A percentile compares a stretch with the other conserved stretches of the same genome.
phyloP scores from a whole-genome alignment of 1,140 invertebrate species.

The Papilio dardanus region DNA sequence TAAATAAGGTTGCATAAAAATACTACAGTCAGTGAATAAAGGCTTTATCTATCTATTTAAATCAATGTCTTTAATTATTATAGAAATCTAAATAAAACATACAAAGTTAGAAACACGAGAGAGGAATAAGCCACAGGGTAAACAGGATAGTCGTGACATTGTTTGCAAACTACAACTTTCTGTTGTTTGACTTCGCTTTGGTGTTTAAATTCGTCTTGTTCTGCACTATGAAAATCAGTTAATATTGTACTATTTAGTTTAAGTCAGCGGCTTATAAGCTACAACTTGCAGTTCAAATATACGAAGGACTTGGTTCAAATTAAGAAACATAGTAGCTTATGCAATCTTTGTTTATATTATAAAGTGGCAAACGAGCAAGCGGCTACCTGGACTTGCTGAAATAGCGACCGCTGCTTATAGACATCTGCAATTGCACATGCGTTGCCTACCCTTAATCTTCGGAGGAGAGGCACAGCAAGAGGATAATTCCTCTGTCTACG shows the following conservation, averaged over 20 bases:
- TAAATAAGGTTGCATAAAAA: too few species aligned
- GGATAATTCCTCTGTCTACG: too few species aligned
- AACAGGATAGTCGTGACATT: constrained; percentile 37
- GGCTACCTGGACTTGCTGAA: too few species aligned
- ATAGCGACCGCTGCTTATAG: too few species aligned
- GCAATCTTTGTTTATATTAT: too few species aligned
- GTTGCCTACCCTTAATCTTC: too few species aligned
- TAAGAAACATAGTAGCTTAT: too few species aligned
- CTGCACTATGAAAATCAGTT: constrained; percentile 28
- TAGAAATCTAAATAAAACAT: constrained; percentile 19
- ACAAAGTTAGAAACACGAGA: constrained; percentile 20
- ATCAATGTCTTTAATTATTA: neutral
- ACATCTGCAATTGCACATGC: too few species aligned
- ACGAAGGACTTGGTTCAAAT: neutral
- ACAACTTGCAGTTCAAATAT: neutral
- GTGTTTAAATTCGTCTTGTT: constrained; percentile 37
- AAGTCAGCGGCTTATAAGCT: neutral
- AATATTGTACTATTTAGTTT: constrained; percentile 24
- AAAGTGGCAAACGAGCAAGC: too few species aligned
- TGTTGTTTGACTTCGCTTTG: constrained; percentile 28
- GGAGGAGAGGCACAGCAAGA: too few species aligned
- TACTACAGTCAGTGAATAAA: too few species aligned
- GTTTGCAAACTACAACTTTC: constrained; percentile 36
- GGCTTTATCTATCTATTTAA: too few species aligned
- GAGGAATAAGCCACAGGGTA: constrained; percentile 13